Conservation (phyloP, 2,888 invertebrate species). For the Drosophila algonquin region DNA sequence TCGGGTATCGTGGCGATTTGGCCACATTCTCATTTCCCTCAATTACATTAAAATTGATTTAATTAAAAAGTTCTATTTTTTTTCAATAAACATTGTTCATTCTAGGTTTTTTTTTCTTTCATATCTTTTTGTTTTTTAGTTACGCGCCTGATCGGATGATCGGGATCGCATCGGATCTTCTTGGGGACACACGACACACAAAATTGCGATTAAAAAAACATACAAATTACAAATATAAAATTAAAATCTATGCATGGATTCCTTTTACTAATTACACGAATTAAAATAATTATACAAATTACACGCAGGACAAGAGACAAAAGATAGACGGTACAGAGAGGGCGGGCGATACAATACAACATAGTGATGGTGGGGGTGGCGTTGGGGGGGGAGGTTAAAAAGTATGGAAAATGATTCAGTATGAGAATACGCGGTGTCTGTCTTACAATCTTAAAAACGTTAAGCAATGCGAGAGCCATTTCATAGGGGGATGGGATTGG, state of each 20-base stretch:
- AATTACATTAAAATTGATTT: constrained; percentile 58
- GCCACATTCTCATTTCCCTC: constrained; percentile 22
- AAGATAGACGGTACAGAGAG: constrained; percentile 33
- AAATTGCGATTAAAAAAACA: constrained; percentile 50
- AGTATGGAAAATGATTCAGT: constrained; percentile 26
- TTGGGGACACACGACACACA: constrained; percentile 48
- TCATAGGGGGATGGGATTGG: constrained; percentile 44
- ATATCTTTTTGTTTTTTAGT: constrained; percentile 1
- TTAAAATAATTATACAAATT: constrained; percentile 67
- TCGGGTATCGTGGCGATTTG: background rate
- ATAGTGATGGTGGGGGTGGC: constrained; percentile 24
- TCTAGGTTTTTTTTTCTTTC: background rate
- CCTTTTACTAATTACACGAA: constrained; percentile 71
- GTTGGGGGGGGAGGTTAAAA: constrained; percentile 1
- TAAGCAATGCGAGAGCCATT: constrained; percentile 62
- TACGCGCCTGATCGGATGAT: constrained; percentile 7
- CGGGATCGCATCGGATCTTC: constrained; percentile 9
- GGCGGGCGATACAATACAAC: constrained; percentile 47
- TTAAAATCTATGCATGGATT: constrained; percentile 57
- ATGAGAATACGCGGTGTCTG: constrained; percentile 37
- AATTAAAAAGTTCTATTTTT: constrained; percentile 56
- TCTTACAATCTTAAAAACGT: constrained; percentile 36
- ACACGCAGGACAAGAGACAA: constrained; percentile 25
- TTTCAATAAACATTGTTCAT: constrained; percentile 53
- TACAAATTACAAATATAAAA: constrained; percentile 60